phyloP scores from a whole-genome alignment of 2,797 vertebrate species.

The Erpetoichthys calabaricus region DNA sequence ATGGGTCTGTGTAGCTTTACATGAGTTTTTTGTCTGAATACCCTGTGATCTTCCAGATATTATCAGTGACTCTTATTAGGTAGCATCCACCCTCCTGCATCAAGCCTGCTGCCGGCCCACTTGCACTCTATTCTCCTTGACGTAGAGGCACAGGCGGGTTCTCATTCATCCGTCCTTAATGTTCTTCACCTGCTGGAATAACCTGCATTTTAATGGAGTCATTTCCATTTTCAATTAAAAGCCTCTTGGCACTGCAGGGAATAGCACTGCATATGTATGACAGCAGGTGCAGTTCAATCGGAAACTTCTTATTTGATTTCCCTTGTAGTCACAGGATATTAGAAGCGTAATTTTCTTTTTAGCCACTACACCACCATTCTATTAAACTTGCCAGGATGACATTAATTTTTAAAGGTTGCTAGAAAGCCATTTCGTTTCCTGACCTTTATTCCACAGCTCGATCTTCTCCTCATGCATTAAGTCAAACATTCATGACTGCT shows the following conservation, averaged over 20 bases:
- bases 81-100: no score
- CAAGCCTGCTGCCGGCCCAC: constrained; percentile 12
- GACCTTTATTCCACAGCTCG: neutral
- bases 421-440: constrained; percentile 11
- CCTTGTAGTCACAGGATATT: constrained; percentile 11
- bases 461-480: neutral
- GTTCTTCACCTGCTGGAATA: constrained; percentile 45
- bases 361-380: constrained; percentile 13
- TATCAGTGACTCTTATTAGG: no score
- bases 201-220: constrained; percentile 43
- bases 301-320: constrained; percentile 16
- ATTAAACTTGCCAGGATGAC: constrained; percentile 16
- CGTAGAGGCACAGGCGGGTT: constrained; percentile 19
- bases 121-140: constrained; percentile 24
- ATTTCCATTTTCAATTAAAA: constrained; percentile 56
- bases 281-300: constrained; percentile 23
- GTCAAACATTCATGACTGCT: neutral
- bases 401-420: constrained; percentile 15
- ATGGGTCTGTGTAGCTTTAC: no score
- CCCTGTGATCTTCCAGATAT: no score
- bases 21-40: no score
- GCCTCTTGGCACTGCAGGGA: constrained; percentile 11
- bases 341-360: constrained; percentile 15
- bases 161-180: constrained; percentile 50
- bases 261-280: constrained; percentile 20